Percentiles rank a stretch among this genome's conserved stretches.
phyloP scores from a whole-genome alignment of 2,113 vertebrate species.

The Indicator maculatus region DNA sequence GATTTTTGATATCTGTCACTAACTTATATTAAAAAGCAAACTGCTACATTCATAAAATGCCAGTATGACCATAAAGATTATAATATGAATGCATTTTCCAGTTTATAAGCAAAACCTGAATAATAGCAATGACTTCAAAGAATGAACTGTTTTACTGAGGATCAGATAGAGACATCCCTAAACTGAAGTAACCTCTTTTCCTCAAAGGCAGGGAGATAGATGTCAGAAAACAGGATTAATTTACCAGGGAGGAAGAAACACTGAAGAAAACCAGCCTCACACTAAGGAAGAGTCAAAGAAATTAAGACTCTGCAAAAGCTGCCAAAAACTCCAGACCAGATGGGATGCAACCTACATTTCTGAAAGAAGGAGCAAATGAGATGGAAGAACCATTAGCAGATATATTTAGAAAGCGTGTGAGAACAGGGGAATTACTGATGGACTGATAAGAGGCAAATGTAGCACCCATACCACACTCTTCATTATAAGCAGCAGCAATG shows the following conservation, averaged over 20 bases:
- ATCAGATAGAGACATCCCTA: background rate
- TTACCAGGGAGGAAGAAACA: background rate
- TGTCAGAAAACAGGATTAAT: background rate
- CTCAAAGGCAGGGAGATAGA: background rate
- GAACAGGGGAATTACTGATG: background rate
- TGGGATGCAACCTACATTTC: background rate
- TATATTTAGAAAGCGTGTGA: background rate
- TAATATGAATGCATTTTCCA: background rate
- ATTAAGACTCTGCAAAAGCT: background rate
- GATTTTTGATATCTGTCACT: background rate
- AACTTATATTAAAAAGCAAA: background rate
- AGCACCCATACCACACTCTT: background rate
- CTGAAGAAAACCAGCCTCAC: constrained; percentile 12
- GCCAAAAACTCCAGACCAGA: constrained; percentile 38
- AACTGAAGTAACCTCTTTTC: background rate
- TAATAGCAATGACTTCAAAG: background rate
- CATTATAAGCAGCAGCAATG: background rate
- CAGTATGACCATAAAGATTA: background rate
- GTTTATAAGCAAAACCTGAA: background rate
- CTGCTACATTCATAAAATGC: background rate
- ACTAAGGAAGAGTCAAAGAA: background rate
- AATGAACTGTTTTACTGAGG: background rate
- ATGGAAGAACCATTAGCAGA: constrained; percentile 1
- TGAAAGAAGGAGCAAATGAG: constrained; percentile 21
- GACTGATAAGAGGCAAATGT: background rate